Conservation (phyloP, 2,113 vertebrate genomes). For the Enhydra lutris region DNA sequence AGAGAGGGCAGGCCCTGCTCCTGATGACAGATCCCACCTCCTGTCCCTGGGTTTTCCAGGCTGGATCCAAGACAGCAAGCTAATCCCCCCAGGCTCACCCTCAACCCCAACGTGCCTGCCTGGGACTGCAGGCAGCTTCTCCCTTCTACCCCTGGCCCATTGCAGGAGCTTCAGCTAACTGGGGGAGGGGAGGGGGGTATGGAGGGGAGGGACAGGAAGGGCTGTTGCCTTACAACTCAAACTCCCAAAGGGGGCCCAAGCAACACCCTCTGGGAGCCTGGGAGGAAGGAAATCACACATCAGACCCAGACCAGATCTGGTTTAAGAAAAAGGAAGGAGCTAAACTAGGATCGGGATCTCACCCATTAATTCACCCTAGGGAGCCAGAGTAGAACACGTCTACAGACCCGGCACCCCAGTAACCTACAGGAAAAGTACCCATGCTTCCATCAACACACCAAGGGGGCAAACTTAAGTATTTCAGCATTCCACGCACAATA, state of each 20-base stretch:
- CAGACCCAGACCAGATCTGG: neutral
- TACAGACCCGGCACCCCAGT: neutral
- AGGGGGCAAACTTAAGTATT: neutral
- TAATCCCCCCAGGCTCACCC: neutral
- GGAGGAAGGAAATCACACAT: neutral
- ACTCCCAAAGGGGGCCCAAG: neutral
- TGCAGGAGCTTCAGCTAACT: neutral
- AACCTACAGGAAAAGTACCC: neutral
- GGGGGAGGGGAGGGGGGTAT: neutral
- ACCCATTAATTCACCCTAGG: neutral
- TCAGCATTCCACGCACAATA: neutral
- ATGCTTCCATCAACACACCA: neutral
- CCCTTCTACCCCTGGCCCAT: neutral
- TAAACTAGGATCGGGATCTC: neutral
- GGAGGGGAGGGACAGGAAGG: neutral
- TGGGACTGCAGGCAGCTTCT: neutral
- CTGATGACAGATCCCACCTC: neutral
- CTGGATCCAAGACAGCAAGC: neutral
- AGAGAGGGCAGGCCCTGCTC: constrained; percentile 2
- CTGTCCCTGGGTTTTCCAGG: constrained; percentile 13
- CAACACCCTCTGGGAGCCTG: neutral
- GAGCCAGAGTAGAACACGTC: neutral
- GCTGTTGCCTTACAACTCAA: neutral
- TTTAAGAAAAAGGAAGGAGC: constrained; percentile 13
- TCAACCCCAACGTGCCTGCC: neutral